Evolutionary conservation across 2,797 vertebrate species (phyloP).

Genomic region (Mormyrus hasselquistii): DNA sequence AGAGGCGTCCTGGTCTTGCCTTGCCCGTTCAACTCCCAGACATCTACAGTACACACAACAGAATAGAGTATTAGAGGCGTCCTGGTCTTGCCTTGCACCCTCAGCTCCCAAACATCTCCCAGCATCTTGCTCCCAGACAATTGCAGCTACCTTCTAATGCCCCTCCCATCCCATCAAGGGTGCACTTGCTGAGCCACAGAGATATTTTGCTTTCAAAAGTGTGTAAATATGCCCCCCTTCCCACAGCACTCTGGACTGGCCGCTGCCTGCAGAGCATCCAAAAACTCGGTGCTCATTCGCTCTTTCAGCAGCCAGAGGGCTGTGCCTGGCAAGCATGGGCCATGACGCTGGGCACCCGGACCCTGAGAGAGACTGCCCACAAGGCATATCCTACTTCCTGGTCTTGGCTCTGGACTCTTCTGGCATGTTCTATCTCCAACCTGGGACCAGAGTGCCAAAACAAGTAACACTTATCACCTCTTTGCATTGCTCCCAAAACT

Average conservation of each 20-base stretch:
- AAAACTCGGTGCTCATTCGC: background rate
- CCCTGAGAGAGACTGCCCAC: background rate
- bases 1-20: background rate
- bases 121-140: background rate
- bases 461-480: slow-evolving; percentile 1
- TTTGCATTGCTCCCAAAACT: background rate
- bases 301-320: background rate
- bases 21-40: background rate
- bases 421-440: background rate
- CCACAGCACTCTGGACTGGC: background rate
- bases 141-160: background rate
- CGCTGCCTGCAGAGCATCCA: background rate
- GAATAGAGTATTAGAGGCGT: background rate
- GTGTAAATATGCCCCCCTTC: background rate
- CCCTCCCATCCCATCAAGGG: background rate
- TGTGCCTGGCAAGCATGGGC: background rate
- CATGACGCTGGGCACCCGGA: background rate
- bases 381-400: background rate
- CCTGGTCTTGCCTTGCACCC: background rate
- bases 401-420: background rate
- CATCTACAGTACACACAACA: background rate
- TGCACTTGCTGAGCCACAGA: background rate
- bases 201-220: background rate
- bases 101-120: background rate
- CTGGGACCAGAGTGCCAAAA: background rate